Percentiles rank a stretch among this genome's conserved stretches.
phyloP scores from a whole-genome alignment of 2,113 vertebrate species.

The Channa maculata region DNA sequence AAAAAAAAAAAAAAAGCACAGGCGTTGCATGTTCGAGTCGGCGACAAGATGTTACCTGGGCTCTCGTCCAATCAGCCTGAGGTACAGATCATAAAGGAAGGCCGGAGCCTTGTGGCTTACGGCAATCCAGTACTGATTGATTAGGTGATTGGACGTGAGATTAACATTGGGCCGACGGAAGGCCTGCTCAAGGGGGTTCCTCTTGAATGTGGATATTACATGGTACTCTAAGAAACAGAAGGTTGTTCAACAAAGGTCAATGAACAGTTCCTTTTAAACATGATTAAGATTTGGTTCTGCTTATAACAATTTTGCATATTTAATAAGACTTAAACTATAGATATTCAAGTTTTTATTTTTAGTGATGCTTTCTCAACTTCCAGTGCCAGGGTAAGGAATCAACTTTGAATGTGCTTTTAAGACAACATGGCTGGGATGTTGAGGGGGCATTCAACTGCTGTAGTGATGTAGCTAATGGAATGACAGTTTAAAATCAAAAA shows the following conservation, averaged over 20 bases:
- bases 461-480: too few species aligned
- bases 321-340: too few species aligned
- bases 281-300: too few species aligned
- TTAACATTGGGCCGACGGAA: constrained; percentile 99
- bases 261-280: constrained; percentile 9
- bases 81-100: constrained; percentile 99
- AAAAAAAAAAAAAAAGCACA: constrained; percentile 20
- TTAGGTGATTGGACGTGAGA: constrained; percentile 99
- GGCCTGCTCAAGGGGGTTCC: constrained; percentile 99
- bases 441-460: too few species aligned
- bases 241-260: constrained; percentile 79
- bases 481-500: too few species aligned
- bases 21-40: constrained; percentile 27
- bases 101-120: constrained; percentile 99
- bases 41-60: constrained; percentile 94
- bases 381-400: neutral
- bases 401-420: neutral
- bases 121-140: constrained; percentile 99
- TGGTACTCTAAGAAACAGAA: constrained; percentile 99
- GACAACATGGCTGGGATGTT: neutral
- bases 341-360: too few species aligned
- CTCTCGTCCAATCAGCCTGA: constrained; percentile 99
- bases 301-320: too few species aligned
- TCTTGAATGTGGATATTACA: constrained; percentile 99
- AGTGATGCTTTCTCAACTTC: neutral